Conservation (phyloP, 2,888 invertebrate genomes). For the Sussaba pulchella region DNA sequence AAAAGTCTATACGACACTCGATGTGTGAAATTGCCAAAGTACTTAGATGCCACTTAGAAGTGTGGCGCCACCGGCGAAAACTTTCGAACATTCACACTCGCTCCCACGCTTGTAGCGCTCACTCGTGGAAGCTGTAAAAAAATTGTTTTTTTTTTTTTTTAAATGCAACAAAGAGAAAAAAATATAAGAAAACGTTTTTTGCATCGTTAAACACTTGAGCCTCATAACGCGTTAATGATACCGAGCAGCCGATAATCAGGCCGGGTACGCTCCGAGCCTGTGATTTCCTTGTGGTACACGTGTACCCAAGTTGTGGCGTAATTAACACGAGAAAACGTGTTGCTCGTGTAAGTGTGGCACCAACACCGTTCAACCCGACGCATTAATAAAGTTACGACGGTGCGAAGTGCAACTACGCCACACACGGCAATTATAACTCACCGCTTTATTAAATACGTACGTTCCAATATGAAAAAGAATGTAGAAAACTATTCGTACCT, state of each 20-base stretch:
- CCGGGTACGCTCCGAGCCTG: constrained; percentile 31
- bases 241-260: constrained; percentile 18
- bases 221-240: constrained; percentile 53
- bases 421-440: constrained; percentile 51
- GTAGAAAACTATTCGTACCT: constrained; percentile 7
- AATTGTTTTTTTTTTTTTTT: too few relatives aligned
- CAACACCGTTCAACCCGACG: constrained; percentile 20
- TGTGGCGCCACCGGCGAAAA: constrained; percentile 8
- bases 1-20: neutral
- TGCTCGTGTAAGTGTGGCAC: constrained; percentile 41
- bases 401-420: constrained; percentile 13
- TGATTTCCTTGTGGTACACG: constrained; percentile 53
- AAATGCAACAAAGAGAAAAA: too few relatives aligned
- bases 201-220: constrained; percentile 48
- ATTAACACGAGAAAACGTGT: constrained; percentile 54
- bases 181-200: constrained; percentile 5
- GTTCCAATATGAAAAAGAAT: neutral
- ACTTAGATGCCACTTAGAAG: neutral
- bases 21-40: neutral
- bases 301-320: constrained; percentile 58
- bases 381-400: constrained; percentile 55
- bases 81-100: constrained; percentile 29
- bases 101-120: constrained; percentile 48
- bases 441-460: constrained; percentile 19
- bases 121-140: constrained; percentile 21